Base-by-base conservation (phyloP, 1,140 invertebrate genomes). In the Lasaia peninsularis region DNA sequence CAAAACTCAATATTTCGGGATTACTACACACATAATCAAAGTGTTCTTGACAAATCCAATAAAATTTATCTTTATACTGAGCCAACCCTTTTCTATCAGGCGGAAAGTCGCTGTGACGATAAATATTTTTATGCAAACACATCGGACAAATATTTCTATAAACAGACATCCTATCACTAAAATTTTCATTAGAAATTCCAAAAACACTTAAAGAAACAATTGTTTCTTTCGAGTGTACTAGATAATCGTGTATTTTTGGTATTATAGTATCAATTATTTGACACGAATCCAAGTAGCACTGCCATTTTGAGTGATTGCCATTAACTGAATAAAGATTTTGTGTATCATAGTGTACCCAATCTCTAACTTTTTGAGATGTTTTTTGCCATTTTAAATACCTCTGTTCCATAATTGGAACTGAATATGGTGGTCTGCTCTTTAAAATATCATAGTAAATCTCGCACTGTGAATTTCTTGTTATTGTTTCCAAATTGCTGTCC, bases 41-140 rank as follows among this genome's bases (percentile, higher is more conserved):
- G 54, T 93, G 92, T 14, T 80, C 66, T 1, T 65, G 11, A 65
- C 92, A 93, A 40, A 92, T 69, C 91, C 91, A 93, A 56, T 92
- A 92, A 66, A 90, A 91, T 40, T 75, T 58, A 10, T 83, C 69
- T 37, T 78, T 73, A 58, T 84, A 92, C 58, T 91, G 89, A 2
- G 92, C 73, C 32, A 92, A 57, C 4, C 92, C 91, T 18, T 74
- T 85, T 65, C 89, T 86, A 74, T 91, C 84, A 0, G 88, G 76
- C 3, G 86, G 88, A 18, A 68, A 71, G 2, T 76, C 80, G 14
- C 82, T 89, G 32, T 77, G 77, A 7, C 58, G 78, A 32, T 91
- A 66, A 18, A 60, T 60, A 55, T 90, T 86, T 2, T 86, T 75
- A 49, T 67, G 67, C 14, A 91, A 69, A 75, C 92, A 93, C 37